These are phyloP conservation scores for Trissolcus basalis DNA, from an alignment of 1,140 invertebrate genomes.

Conservation along the genomic window DNA sequence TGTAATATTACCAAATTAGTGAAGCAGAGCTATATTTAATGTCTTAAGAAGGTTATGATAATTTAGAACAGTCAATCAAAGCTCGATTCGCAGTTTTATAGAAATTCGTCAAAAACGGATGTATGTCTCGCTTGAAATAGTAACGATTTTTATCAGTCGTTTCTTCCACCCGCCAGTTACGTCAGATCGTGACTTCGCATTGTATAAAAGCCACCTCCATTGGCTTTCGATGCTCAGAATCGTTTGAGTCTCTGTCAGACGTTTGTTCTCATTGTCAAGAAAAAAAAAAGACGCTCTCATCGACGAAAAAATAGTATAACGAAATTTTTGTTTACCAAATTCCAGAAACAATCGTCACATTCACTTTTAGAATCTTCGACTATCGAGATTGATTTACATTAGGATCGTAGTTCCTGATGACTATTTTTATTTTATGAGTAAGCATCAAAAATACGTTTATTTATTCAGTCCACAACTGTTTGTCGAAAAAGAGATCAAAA, in stretches of 20 bases:
- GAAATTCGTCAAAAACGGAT: constrained; percentile 32
- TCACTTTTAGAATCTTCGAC: neutral
- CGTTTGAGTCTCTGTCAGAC: constrained; percentile 33
- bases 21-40: neutral
- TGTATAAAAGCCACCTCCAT: constrained; percentile 64
- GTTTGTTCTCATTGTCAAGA: constrained; percentile 6
- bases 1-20: no score
- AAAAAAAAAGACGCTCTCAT: constrained; percentile 10
- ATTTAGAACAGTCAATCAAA: constrained; percentile 10
- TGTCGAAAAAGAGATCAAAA: neutral
- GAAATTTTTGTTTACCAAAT: neutral
- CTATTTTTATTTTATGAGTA: neutral
- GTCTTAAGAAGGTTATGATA: no score
- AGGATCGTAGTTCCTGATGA: no score
- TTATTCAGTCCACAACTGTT: neutral
- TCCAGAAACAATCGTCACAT: neutral
- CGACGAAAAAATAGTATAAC: neutral
- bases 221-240: constrained; percentile 55
- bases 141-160: constrained; percentile 61
- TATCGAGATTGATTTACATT: no score
- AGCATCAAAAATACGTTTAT: neutral
- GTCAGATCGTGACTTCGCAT: constrained; percentile 61
- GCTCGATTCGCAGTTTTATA: constrained; percentile 14
- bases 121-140: constrained; percentile 64
- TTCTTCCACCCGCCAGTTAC: constrained; percentile 59